Base-by-base conservation (phyloP, 2,113 vertebrate genomes). In the Ammodytes marinus region DNA sequence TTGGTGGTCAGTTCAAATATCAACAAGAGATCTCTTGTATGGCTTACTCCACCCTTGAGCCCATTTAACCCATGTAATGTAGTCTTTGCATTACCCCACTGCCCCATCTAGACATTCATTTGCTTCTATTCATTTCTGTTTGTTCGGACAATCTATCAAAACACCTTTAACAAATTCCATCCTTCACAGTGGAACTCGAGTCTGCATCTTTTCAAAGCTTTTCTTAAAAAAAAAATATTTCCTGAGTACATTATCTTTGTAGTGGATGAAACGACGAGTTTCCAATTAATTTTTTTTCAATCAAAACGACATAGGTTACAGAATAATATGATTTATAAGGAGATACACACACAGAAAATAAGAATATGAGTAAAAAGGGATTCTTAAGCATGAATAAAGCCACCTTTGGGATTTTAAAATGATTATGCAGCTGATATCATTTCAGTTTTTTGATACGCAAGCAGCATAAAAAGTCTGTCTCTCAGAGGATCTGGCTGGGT, bases 251-350 rank as follows among this genome's bases (percentile, higher is more conserved):
- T 46, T 45, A 27, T 70, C 68, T 40, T 37, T 39, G 55, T 59
- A 58, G 61, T 52, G 58, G 46, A 60, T 74, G 14, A 39, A 59
- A 49, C 37, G 15, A 52, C 70, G 52, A 69, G 11, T 9, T 14
- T 5, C 46, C 11, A 27, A 27, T 27, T 42, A 13, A 43, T 4
- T 52, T 35, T 39, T 40, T n/a, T 19, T 69, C 9, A 42, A 27
- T 27, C 27, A 27, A 27, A 27, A 27, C 27, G 27, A 27, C 27
- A 27, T 27, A 27, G 27, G 27, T 27, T 27, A 27, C 27, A 27
- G 2, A 27, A 27, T 27, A 27, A 27, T 27, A 27, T 27, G 27
- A 27, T 27, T 27, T 27, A 27, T 27, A 27, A 27, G 27, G 27
- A 27, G 27, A 27, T 27, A 27, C 27, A 27, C 27, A 27, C 27